Evolutionary conservation across 1,140 invertebrate species (phyloP).

Genomic region (Drosophila athabasca): DNA sequence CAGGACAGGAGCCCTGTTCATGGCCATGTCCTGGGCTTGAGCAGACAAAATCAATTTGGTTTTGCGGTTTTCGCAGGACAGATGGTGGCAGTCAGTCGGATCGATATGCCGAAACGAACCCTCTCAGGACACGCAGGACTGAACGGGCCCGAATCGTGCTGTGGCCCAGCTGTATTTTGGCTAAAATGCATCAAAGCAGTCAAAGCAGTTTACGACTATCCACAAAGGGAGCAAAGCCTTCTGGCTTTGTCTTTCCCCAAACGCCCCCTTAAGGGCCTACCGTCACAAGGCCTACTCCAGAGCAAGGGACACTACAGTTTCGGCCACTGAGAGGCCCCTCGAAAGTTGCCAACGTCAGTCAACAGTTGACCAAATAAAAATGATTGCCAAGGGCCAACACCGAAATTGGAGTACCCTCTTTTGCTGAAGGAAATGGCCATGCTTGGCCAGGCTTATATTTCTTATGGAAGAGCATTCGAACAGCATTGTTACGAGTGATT

Average conservation of each 20-base stretch:
- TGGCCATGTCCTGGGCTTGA: slow-evolving; percentile 56
- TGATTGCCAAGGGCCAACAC: neutral
- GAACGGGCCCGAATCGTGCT: slow-evolving; percentile 18
- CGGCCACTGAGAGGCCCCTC: slow-evolving; percentile 26
- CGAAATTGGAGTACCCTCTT: slow-evolving; percentile 7
- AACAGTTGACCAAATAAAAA: slow-evolving; percentile 26
- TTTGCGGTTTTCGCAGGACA: slow-evolving; percentile 71
- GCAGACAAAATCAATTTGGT: slow-evolving; percentile 81
- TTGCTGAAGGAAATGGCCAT: too few relatives aligned
- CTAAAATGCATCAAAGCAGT: slow-evolving; percentile 66
- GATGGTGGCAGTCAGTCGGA: neutral
- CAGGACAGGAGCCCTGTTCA: slow-evolving; percentile 10
- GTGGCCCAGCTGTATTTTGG: slow-evolving; percentile 63
- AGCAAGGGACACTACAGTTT: neutral
- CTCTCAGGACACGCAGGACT: slow-evolving; percentile 41
- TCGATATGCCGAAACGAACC: slow-evolving; percentile 43
- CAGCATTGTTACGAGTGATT: slow-evolving; percentile 28
- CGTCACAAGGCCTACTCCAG: too few relatives aligned
- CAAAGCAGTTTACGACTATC: slow-evolving; percentile 52
- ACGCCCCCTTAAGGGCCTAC: too few relatives aligned
- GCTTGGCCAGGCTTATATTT: too few relatives aligned
- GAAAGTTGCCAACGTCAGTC: slow-evolving; percentile 66
- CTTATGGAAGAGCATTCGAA: neutral
- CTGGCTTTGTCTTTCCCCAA: too few relatives aligned
- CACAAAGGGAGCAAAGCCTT: neutral